Evolutionary conservation across 2,888 invertebrate species (phyloP).

Genomic region (Drosophila greeni): DNA sequence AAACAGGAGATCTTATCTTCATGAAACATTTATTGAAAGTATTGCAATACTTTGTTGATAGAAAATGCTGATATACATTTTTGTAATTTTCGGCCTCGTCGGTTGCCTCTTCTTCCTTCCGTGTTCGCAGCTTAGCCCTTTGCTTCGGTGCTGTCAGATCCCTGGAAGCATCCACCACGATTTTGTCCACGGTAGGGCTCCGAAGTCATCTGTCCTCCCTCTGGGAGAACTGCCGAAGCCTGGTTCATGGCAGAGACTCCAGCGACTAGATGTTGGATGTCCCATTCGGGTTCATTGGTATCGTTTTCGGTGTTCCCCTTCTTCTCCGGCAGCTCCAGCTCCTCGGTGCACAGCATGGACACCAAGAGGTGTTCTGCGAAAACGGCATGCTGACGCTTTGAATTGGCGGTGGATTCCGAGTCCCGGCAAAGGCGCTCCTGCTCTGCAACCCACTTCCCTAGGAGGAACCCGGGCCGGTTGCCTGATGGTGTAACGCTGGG

Average conservation of each 20-base stretch:
- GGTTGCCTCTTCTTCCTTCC: too few species aligned
- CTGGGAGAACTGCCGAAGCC: background rate
- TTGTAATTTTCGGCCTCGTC: background rate
- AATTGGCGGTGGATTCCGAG: background rate
- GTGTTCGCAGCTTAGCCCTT: too few species aligned
- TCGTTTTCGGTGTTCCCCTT: background rate
- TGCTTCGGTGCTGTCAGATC: background rate
- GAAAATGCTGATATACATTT: background rate
- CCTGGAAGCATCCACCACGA: background rate
- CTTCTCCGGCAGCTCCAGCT: constrained; percentile 22
- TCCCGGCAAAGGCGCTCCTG: constrained; percentile 24
- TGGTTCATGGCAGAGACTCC: constrained; percentile 32
- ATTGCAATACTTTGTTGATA: background rate
- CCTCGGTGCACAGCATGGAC: constrained; percentile 47
- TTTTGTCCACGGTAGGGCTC: background rate
- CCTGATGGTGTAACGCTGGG: background rate
- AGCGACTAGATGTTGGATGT: background rate
- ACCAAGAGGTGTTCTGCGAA: constrained; percentile 56
- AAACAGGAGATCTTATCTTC: too few species aligned
- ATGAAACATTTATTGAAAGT: background rate
- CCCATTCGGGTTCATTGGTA: constrained; percentile 8
- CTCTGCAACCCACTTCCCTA: constrained; percentile 40
- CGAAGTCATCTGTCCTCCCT: background rate
- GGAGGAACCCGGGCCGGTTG: constrained; percentile 29
- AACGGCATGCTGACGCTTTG: constrained; percentile 30